phyloP scores from a whole-genome alignment of 2,888 invertebrate species.

The Morpho deidamia region DNA sequence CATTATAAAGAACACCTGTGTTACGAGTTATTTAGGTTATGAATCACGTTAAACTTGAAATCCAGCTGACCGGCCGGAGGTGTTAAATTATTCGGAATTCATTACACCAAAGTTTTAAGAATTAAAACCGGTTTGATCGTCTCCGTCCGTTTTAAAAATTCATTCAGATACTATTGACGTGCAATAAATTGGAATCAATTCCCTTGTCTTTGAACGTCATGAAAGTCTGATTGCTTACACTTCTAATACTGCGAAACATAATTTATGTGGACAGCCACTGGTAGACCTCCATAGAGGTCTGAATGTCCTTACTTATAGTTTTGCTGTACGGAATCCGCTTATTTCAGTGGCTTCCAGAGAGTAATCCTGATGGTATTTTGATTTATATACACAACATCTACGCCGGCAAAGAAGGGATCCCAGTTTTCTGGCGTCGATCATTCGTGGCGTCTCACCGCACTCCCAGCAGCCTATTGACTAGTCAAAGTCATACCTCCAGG shows the following conservation, averaged over 20 bases:
- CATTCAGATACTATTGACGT: not conserved
- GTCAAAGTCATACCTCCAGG: no score
- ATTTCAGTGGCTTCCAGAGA: no score
- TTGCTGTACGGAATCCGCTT: no score
- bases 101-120: not conserved
- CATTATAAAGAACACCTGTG: constrained; percentile 3
- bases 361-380: no score
- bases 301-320: not conserved
- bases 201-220: not conserved
- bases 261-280: no score
- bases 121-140: not conserved
- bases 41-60: not conserved
- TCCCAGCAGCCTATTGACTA: no score
- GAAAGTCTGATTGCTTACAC: no score
- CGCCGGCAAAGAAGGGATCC: no score
- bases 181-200: not conserved
- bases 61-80: constrained; percentile 1
- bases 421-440: no score
- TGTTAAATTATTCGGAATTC: constrained; percentile 1
- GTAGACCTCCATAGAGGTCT: not conserved
- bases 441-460: no score
- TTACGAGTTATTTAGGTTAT: not conserved
- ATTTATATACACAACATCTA: no score
- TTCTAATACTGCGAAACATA: no score
- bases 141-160: not conserved